These are phyloP conservation scores for Bufo bufo DNA, from an alignment of 2,113 vertebrate genomes.

Conservation along the genomic window DNA sequence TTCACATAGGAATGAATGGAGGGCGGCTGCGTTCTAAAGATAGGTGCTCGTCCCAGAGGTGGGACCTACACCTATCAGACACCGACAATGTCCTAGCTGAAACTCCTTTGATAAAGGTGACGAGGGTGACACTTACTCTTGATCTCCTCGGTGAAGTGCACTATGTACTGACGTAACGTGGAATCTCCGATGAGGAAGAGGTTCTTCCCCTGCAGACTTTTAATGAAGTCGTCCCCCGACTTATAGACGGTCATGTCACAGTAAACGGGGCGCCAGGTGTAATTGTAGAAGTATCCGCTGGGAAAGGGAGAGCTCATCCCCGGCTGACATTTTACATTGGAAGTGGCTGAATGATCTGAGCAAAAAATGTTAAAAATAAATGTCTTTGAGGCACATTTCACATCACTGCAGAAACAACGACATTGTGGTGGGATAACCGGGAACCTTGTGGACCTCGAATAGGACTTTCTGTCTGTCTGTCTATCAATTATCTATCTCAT, in stretches of 20 bases:
- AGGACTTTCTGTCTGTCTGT: background rate
- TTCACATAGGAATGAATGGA: no score
- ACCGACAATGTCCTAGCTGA: background rate
- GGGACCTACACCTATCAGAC: no score
- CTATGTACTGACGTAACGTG: slow-evolving; percentile 50
- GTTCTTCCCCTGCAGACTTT: slow-evolving; percentile 61
- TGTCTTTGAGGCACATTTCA: background rate
- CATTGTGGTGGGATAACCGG: no score
- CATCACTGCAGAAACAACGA: no score
- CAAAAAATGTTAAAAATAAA: background rate
- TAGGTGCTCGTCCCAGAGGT: no score
- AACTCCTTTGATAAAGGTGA: background rate
- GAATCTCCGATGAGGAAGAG: slow-evolving; percentile 65
- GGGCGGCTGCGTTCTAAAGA: no score
- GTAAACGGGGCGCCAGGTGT: slow-evolving; percentile 57
- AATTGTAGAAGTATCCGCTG: slow-evolving; percentile 51
- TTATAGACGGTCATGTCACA: slow-evolving; percentile 52
- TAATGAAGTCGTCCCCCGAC: slow-evolving; percentile 32
- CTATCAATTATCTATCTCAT: background rate
- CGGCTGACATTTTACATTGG: slow-evolving; percentile 28
- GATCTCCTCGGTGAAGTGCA: slow-evolving; percentile 54
- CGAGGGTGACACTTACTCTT: slow-evolving; percentile 54
- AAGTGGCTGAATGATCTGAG: background rate
- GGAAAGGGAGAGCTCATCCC: slow-evolving; percentile 51
- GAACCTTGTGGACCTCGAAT: no score